Evolutionary conservation across 2,113 vertebrate genomes (phyloP).

Genomic region (Saguinus imperator): DNA sequence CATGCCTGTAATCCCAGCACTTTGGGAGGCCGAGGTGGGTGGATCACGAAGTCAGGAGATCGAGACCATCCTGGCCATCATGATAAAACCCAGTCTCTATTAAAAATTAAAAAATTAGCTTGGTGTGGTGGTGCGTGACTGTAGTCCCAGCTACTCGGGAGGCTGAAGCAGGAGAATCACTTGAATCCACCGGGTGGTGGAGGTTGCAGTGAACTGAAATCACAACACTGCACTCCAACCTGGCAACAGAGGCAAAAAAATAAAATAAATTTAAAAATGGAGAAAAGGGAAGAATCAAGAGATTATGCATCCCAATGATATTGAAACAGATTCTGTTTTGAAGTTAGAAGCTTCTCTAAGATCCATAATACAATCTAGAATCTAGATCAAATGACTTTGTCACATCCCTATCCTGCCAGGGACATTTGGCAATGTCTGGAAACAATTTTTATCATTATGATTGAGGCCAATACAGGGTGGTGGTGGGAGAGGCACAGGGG

Average conservation of each 20-base stretch:
- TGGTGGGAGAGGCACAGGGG: not conserved
- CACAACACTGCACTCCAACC: no score
- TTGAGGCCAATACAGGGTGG: not conserved
- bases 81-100: no score
- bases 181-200: not conserved
- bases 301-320: not conserved
- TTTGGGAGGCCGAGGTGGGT: no score
- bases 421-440: not conserved
- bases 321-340: not conserved
- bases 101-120: no score
- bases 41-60: no score
- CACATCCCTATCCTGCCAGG: not conserved
- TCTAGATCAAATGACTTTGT: not conserved
- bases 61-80: no score
- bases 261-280: not conserved
- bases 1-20: no score
- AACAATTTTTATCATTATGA: not conserved
- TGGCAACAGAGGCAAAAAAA: no score
- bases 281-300: not conserved
- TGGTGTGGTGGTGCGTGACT: no score
- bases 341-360: not conserved
- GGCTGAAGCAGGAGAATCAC: no score
- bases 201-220: no score
- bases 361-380: not conserved
- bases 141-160: no score